Base-by-base conservation (phyloP, 2,797 vertebrate genomes). In the Gymnoscopelus braueri region DNA sequence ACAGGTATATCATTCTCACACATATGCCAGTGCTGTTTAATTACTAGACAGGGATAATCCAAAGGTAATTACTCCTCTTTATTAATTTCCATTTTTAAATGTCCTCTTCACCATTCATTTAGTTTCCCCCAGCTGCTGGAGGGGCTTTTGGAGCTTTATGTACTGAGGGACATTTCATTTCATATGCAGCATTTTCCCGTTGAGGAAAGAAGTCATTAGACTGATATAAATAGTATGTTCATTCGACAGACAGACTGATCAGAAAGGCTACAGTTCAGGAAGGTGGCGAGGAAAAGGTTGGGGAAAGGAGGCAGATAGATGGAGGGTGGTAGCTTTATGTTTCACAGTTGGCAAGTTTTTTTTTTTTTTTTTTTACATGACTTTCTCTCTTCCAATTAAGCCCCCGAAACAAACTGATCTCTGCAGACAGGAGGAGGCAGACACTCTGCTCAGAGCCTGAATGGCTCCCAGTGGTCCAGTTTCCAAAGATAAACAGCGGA, bases 401-500 rank as follows among this genome's bases (percentile, higher is more conserved):
- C 67, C 72, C 66, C 78, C 74, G 74, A 84, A 88, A 44, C 39
- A 85, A 88, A 79, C 83, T 75, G 50, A 84, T 77, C 81, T 83
- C 69, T 67, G 68, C 73, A 84, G 86, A 80, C 71, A 60, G 72
- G 75, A 86, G 72, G 75, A 86, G 73, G 71, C 69, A 80, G 85
- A 69, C 73, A 65, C 71, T 90, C 83, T 75, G 73, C 85, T 90
- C 84, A 82, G 81, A 88, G 84, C 76, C 69, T 51, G 48, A 89
- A 91, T 87, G 82, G 73, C 78, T 93, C 92, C 91, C 91, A 67
- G 80, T 72, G 85, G 91, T 82, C 89, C 86, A 88, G 88, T 92
- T 92, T 89, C 81, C 77, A 63, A 66, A 82, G 82, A 92, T 83
- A 83, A 87, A 88, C 84, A 87, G 82, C 77, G 79, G 74, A 88